Evolutionary conservation across 2,797 vertebrate genomes (phyloP).

Genomic region (Xenentodon cancila): DNA sequence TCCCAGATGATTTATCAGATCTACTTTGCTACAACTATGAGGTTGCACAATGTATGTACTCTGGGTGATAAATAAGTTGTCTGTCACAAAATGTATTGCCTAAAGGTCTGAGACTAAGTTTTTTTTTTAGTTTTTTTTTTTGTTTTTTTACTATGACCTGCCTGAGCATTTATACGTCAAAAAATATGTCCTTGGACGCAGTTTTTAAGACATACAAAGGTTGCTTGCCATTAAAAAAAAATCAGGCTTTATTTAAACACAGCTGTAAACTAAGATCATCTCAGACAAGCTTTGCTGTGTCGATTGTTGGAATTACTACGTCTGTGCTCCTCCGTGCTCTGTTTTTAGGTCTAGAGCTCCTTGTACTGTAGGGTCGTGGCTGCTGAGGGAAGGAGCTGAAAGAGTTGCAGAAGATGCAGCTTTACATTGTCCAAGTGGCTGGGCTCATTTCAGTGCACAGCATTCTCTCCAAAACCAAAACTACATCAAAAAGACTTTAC

Average conservation of each 20-base stretch:
- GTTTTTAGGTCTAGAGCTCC: conserved; percentile 20
- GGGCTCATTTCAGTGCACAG: background rate
- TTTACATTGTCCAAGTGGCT: background rate
- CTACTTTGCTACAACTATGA: conserved; percentile 39
- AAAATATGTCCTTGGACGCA: conserved; percentile 10
- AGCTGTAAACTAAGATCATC: conserved; percentile 31
- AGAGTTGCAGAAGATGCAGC: conserved; percentile 4
- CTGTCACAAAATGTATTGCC: background rate
- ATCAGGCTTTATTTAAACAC: conserved; percentile 21
- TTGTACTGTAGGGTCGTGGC: conserved; percentile 6
- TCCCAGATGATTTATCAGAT: conserved; percentile 52
- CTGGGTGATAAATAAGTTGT: background rate
- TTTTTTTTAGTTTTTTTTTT: no score
- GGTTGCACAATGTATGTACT: conserved; percentile 42
- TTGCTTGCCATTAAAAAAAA: conserved; percentile 13
- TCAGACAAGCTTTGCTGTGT: conserved; percentile 11
- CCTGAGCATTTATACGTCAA: conserved; percentile 18
- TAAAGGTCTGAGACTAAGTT: background rate
- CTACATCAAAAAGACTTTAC: conserved; percentile 4
- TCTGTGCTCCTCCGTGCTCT: conserved; percentile 1
- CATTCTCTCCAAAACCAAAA: conserved; percentile 10
- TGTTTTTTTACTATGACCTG: conserved; percentile 26
- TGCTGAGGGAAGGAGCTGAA: conserved; percentile 7
- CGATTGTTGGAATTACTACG: conserved; percentile 4
- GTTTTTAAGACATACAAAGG: conserved; percentile 11